Conservation (phyloP, 2,888 invertebrate species). For the Anodontia alba region DNA sequence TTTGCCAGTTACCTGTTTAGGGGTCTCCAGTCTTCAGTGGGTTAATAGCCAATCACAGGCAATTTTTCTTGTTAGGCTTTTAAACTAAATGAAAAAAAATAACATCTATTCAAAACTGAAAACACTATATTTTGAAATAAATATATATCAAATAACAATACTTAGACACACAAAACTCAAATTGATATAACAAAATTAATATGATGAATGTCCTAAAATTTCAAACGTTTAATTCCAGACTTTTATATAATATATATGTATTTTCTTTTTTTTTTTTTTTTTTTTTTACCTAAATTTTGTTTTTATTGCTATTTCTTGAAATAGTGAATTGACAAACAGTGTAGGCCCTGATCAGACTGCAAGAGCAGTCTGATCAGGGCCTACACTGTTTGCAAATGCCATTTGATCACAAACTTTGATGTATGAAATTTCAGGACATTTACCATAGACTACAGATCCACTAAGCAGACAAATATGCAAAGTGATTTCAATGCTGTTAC, state of each 20-base stretch:
- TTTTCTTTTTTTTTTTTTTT: too few species aligned
- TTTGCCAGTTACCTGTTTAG: too few species aligned
- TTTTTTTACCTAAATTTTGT: too few species aligned
- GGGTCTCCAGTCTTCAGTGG: background rate
- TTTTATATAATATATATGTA: background rate
- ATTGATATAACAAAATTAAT: background rate
- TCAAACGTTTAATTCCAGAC: too few species aligned
- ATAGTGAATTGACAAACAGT: background rate
- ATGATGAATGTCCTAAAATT: too few species aligned
- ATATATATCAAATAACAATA: conserved; percentile 14
- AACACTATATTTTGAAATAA: conserved; percentile 18
- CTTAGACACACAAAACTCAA: background rate
- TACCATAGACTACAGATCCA: too few species aligned
- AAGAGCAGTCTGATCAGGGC: background rate
- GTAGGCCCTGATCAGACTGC: conserved; percentile 5
- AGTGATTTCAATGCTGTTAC: too few species aligned
- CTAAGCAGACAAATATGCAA: too few species aligned
- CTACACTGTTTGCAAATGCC: background rate
- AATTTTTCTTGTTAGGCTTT: background rate
- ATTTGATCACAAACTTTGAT: too few species aligned
- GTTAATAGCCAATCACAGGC: too few species aligned
- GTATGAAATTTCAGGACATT: too few species aligned
- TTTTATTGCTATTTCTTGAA: too few species aligned
- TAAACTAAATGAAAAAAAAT: background rate
- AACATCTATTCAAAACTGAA: background rate